phyloP scores from a whole-genome alignment of 2,888 invertebrate species.

The Sclerodermus sp. region DNA sequence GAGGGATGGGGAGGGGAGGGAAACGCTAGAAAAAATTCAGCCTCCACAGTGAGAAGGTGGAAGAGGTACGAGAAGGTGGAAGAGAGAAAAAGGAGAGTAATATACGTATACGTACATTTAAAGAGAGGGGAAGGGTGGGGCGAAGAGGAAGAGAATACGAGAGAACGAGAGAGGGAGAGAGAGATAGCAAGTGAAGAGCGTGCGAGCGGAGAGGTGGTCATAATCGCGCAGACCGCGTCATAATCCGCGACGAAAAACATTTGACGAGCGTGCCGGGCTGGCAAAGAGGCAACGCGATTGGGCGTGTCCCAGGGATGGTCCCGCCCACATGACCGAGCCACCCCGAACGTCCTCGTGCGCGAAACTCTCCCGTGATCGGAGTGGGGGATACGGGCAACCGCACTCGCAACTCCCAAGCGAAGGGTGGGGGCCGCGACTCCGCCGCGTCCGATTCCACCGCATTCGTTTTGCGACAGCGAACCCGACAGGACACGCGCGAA shows the following conservation, averaged over 20 bases:
- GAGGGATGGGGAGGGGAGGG: slow-evolving; percentile 19
- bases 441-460: slow-evolving; percentile 32
- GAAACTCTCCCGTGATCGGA: slow-evolving; percentile 4
- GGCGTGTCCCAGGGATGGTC: slow-evolving; percentile 35
- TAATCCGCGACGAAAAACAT: slow-evolving; percentile 58
- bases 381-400: slow-evolving; percentile 21
- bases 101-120: too few species aligned
- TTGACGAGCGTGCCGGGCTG: slow-evolving; percentile 51
- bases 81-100: slow-evolving; percentile 4
- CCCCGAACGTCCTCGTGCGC: slow-evolving; percentile 1
- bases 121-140: slow-evolving; percentile 12
- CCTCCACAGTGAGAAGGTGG: slow-evolving; percentile 14
- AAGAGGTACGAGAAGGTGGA: slow-evolving; percentile 1
- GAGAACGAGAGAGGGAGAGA: slow-evolving; percentile 10
- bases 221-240: slow-evolving; percentile 58
- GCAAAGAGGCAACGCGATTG: slow-evolving; percentile 45
- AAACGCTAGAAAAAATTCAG: slow-evolving; percentile 16
- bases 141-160: slow-evolving; percentile 5
- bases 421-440: slow-evolving; percentile 25
- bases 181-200: not conserved
- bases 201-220: slow-evolving; percentile 44
- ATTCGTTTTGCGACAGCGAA: slow-evolving; percentile 34
- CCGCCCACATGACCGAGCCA: slow-evolving; percentile 33
- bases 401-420: slow-evolving; percentile 27
- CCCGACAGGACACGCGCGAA: slow-evolving; percentile 20